Conservation (phyloP, 2,113 vertebrate species). For the Oxyruncus cristatus region DNA sequence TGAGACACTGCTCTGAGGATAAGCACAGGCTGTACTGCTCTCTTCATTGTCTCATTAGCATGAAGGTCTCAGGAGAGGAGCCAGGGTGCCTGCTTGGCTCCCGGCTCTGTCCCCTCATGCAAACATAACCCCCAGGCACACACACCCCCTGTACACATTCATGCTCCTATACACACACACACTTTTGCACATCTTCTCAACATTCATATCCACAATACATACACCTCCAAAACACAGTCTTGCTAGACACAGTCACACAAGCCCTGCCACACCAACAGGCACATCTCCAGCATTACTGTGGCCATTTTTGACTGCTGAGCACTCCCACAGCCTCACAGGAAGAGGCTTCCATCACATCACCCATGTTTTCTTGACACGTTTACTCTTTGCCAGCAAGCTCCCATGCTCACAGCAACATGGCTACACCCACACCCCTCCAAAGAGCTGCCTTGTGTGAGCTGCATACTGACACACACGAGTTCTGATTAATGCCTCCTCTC, state of each 20-base stretch:
- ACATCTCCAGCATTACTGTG: not conserved
- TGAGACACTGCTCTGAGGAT: not conserved
- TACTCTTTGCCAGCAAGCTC: not conserved
- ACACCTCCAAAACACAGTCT: not conserved
- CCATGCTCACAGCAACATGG: not conserved
- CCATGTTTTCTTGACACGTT: not conserved
- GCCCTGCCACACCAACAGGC: not conserved
- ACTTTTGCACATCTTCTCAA: not conserved
- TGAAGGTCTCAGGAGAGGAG: not conserved
- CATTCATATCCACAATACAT: fast-evolving
- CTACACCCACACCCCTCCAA: fast-evolving
- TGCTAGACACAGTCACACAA: not conserved
- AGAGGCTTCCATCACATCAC: not conserved
- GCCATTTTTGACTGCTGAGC: not conserved
- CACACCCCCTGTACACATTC: not conserved
- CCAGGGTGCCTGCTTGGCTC: not conserved
- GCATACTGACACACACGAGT: not conserved
- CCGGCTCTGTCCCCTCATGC: not conserved
- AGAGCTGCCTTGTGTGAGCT: fast-evolving
- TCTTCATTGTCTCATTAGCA: not conserved
- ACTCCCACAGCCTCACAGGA: not conserved
- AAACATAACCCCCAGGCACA: not conserved
- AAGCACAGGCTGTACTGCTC: not conserved
- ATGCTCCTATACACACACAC: no score
- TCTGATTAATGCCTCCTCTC: not conserved